A percentile compares a stretch with the other conserved stretches of the same genome.
These are phyloP conservation scores for Sabatieria punctata DNA, from an alignment of 2,888 invertebrate species.

Conservation along the genomic window DNA sequence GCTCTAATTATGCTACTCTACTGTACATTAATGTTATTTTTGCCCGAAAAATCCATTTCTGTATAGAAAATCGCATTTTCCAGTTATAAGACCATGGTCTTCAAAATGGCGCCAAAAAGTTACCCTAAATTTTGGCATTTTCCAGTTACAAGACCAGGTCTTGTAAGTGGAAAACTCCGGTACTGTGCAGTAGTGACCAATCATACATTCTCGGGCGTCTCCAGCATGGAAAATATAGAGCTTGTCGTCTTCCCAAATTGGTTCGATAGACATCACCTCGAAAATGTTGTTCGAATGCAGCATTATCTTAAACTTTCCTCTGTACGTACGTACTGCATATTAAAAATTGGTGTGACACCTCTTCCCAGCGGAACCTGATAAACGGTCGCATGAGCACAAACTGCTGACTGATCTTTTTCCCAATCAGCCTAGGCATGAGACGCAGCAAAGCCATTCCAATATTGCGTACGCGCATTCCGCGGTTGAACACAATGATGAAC, in stretches of 20 bases:
- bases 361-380: slow-evolving; percentile 81
- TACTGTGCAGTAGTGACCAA: too few species aligned
- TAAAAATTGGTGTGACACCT: slow-evolving; percentile 42
- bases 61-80: too few species aligned
- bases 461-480: slow-evolving; percentile 58
- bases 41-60: too few species aligned
- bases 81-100: too few species aligned
- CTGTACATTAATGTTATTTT: too few species aligned
- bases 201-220: slow-evolving; percentile 7
- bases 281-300: slow-evolving; percentile 92
- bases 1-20: too few species aligned
- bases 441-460: slow-evolving; percentile 69
- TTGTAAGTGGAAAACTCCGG: too few species aligned
- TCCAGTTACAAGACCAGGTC: too few species aligned
- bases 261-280: slow-evolving; percentile 72
- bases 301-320: slow-evolving; percentile 49
- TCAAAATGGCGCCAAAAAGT: too few species aligned
- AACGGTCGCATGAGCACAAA: slow-evolving; percentile 78
- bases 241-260: slow-evolving; percentile 32
- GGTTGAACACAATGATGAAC: slow-evolving; percentile 91
- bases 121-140: too few species aligned
- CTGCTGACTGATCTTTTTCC: slow-evolving; percentile 74
- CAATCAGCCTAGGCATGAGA: slow-evolving; percentile 65
- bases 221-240: slow-evolving; percentile 7
- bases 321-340: slow-evolving; percentile 4